These are phyloP conservation scores for Merodon equestris DNA, from an alignment of 2,888 invertebrate genomes.

Conservation along the genomic window DNA sequence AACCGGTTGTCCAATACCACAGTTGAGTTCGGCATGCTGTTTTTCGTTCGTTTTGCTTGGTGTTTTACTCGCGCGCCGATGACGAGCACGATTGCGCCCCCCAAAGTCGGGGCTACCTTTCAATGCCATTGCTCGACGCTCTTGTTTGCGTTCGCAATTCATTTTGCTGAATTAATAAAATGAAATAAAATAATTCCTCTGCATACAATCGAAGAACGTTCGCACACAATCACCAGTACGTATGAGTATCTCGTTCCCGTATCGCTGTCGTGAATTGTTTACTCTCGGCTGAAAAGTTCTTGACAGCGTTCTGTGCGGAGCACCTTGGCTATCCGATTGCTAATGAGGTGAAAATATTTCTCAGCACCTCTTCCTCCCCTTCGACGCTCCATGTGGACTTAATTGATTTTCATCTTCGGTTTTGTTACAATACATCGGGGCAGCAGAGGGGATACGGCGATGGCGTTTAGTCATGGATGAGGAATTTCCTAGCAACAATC, in stretches of 20 bases:
- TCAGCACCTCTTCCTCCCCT: slow-evolving; percentile 10
- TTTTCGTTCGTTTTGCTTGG: slow-evolving; percentile 9
- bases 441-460: no score
- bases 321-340: slow-evolving; percentile 15
- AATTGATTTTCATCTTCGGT: slow-evolving; percentile 43
- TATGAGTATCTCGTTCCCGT: neutral
- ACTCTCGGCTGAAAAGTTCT: no score
- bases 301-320: slow-evolving; percentile 4
- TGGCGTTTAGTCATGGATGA: slow-evolving; percentile 38
- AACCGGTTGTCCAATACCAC: slow-evolving; percentile 58
- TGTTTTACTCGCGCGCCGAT: slow-evolving; percentile 1
- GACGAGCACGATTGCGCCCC: slow-evolving; percentile 43
- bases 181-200: slow-evolving; percentile 35
- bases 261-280: no score
- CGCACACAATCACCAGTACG: slow-evolving; percentile 31
- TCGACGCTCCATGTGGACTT: neutral
- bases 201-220: no score
- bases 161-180: slow-evolving; percentile 61
- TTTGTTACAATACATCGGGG: no score
- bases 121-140: slow-evolving; percentile 7
- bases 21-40: neutral
- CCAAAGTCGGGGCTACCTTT: slow-evolving; percentile 18
- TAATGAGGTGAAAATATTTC: slow-evolving; percentile 60
- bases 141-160: slow-evolving; percentile 52
- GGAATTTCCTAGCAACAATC: slow-evolving; percentile 41